Base-by-base conservation (phyloP, 2,888 invertebrate species). In the Drosophila leonis region DNA sequence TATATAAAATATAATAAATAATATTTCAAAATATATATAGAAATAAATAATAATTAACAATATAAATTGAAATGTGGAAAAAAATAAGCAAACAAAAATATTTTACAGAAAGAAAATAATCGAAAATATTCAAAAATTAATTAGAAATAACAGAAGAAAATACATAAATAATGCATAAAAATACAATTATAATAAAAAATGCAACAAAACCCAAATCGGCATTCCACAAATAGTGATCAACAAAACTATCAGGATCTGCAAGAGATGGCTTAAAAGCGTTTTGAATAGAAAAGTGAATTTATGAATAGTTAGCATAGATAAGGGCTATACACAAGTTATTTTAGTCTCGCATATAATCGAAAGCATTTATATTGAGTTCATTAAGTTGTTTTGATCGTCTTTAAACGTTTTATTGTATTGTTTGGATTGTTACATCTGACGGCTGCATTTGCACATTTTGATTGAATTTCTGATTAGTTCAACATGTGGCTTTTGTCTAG, bases 391-490 rank as follows among this genome's bases (percentile, higher is more conserved):
- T 55, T 69, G 65, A 80, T 80, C 48, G 70, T 35, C 60, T 52
- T 76, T 52, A 39, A 52, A 12, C 29, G 49, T 49, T 49, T 49
- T 49, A 33, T 49, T 31, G 33, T 41, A 66, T 59, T 64, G 37
- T 71, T 65, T 66, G 46, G 33, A 69, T 59, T 78, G 60, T 54
- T 66, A 55, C 27, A 39, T 60, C 35, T 57, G 52, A 68, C 51
- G 72, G 64, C 57, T 59, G 68, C 75, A 69, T 82, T 72, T 78
- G 78, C 60, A 70, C 74, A 65, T 65, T 81, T 89, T 88, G 85
- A 90, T 85, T 90, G 86, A 74, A 83, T 85, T 85, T 85, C 78
- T 88, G 85, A 85, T 85, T 85, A 74, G 81, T 74, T 78, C 59
- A 72, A 72, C 82, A 83, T 82, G 79, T 72, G 84, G 87, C 86